A percentile compares a stretch with the other conserved stretches of the same genome.
These are phyloP conservation scores for Hylyphantes graminicola DNA, from an alignment of 1,140 invertebrate species.

Conservation along the genomic window DNA sequence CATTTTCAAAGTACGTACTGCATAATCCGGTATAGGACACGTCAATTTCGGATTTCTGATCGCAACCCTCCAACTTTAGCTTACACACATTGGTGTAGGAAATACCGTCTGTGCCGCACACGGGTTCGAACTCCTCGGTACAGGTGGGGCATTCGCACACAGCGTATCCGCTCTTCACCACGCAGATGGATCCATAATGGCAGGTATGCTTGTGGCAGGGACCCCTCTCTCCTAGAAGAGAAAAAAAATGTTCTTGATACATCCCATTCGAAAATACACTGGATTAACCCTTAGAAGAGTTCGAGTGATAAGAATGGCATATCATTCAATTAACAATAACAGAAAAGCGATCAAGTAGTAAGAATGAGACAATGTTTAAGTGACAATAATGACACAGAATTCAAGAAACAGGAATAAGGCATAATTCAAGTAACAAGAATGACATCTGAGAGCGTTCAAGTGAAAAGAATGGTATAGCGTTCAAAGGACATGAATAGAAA, in stretches of 20 bases:
- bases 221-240: slow-evolving; percentile 66
- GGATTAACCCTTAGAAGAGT: no score
- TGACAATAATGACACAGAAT: no score
- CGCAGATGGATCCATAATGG: slow-evolving; percentile 81
- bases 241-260: not conserved
- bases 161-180: slow-evolving; percentile 76
- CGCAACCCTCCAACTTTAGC: slow-evolving; percentile 82
- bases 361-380: no score
- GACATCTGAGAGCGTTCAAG: no score
- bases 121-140: slow-evolving; percentile 83
- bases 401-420: no score
- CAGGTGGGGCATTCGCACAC: slow-evolving; percentile 87
- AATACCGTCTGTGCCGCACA: slow-evolving; percentile 88
- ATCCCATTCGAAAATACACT: no score
- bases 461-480: no score
- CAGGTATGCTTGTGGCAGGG: slow-evolving; percentile 79
- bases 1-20: slow-evolving; percentile 75
- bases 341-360: no score
- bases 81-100: slow-evolving; percentile 90
- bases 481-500: no score
- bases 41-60: slow-evolving; percentile 77
- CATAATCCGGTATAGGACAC: slow-evolving; percentile 84
- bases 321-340: no score
- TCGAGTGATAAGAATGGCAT: no score
- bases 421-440: no score